Evolutionary conservation across 2,797 vertebrate species (phyloP), one percentile per base, ranked within the genome.

Genomic region (Onychomys leucogaster): DNA sequence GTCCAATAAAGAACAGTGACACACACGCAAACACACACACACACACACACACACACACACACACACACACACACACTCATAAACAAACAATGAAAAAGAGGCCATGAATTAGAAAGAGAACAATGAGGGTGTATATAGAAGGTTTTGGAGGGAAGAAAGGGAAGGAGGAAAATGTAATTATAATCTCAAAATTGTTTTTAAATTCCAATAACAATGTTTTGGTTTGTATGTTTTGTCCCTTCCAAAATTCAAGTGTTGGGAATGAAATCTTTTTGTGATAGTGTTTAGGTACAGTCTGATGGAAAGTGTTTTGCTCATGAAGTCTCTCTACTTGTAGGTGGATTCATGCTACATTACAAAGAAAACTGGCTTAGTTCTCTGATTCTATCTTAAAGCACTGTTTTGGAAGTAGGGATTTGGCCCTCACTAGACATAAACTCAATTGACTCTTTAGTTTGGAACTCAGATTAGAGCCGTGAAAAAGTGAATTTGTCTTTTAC

Each of bases 281-380:
- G 1, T 21, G 2, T 59, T 27, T 16, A 19, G 14, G 17, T 16
- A 8, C 1, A 19, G 32, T 3, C 57, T 12, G 27, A n/a, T 19
- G 1, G 11, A 65, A 88, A 16, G 19, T 77, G 2, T 61, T 61
- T 55, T 9, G 0, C 1, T 61, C 37, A 5, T 83, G 25, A 63
- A 5, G 5, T 27, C n/a, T 90, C 7, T 71, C 5, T n/a, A 55
- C 5, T 71, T 43, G 21, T 34, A 4, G 71, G 37, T 46, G 8
- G 4, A 52, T 57, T 43, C 69, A 73, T 65, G 0, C 1, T 32
- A 10, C 7, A 21, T 46, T 61, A 29, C n/a, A 77, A 84, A 78
- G 9, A 71, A 87, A 55, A 16, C 7, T 71, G 49, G 5, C 4
- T 71, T 37, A 71, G 37, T 55, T 55, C 13, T 29, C 3, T 87